Base-by-base conservation (phyloP, 2,888 invertebrate species). In the Limenitis arthemis region DNA sequence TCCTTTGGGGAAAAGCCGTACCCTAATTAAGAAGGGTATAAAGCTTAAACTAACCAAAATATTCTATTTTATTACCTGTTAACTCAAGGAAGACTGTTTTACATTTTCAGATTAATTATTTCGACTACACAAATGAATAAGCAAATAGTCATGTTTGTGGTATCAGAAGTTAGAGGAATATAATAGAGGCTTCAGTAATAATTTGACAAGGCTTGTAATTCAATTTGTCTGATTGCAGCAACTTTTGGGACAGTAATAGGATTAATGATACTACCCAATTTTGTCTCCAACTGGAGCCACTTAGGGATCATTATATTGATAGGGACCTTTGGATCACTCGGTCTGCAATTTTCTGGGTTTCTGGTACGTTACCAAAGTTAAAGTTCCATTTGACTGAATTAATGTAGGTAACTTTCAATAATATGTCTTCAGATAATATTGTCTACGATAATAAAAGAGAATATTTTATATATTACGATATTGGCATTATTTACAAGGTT, bases 291-390 rank as follows among this genome's bases (percentile, higher is more conserved):
- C 30, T 75, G 73, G 69, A 51, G 54, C 28, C 56, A 54, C 4
- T 58, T 65, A 8, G 65, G 69, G n/a, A 49, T 75, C 8, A 44
- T 68, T 1, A 44, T 72, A 12, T 54, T 80, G 34, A 68, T 68
- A 11, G 65, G 62, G 2, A 67, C 68, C 7, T 54, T 79, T 29
- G 72, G 69, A 2, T 52, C 68, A 8, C 62, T 76, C 0, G 82
- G 80, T 20, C 67, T 82, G 30, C 83, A 84, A 54, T 72, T 70
- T 53, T 77, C 77, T 33, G 82, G 81, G 44, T 83, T 81, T 64
- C 62, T 82, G 63, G 83, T 82, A 59, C 69, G 72, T 65, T 9
- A 4, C 12, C 0, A 37, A 37, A 37, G 11, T 11, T n/a, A n/a
- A 30, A n/a, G 4, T 29, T 40, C 5, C 5, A 7, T n/a, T 11